These are phyloP conservation scores for Bergia puertoricense DNA, from an alignment of 92 coral and sea anemone species.

Conservation along the genomic window DNA sequence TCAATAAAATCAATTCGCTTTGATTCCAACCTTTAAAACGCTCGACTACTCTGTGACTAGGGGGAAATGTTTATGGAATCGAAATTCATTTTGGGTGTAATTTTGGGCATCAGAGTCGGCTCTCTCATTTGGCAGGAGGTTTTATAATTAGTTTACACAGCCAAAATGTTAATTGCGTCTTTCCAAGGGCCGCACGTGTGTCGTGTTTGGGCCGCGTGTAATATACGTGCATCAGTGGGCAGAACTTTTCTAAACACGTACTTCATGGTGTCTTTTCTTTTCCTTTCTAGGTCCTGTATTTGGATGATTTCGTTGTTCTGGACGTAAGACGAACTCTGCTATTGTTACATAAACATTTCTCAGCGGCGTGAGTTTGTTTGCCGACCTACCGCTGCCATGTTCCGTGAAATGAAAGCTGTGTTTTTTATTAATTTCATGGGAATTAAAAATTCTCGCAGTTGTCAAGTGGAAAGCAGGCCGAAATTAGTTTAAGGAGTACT, in stretches of 20 bases:
- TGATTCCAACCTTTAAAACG: neutral
- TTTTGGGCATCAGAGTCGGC: conserved; percentile 21
- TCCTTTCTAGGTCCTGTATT: conserved; percentile 77
- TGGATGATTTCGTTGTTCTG: conserved; percentile 86
- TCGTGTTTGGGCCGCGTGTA: conserved; percentile 62
- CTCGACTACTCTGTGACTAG: neutral
- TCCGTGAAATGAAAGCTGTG: conserved; percentile 52
- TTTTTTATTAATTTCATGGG: conserved; percentile 63
- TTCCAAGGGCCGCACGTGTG: conserved; percentile 56
- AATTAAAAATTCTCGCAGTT: conserved; percentile 56
- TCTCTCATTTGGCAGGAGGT: conserved; percentile 44
- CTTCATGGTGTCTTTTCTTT: conserved; percentile 41
- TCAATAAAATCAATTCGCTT: neutral
- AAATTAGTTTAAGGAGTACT: conserved; percentile 59
- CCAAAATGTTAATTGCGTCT: conserved; percentile 72
- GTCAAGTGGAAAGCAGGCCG: conserved; percentile 45
- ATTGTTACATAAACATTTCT: conserved; percentile 89
- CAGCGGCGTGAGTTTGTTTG: conserved; percentile 72
- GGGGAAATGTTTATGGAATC: conserved; percentile 27
- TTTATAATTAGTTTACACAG: conserved; percentile 85
- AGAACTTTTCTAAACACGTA: conserved; percentile 42
- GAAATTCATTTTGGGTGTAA: conserved; percentile 17
- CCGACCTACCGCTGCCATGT: conserved; percentile 51
- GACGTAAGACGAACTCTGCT: conserved; percentile 91
- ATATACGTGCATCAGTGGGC: conserved; percentile 39